Evolutionary conservation across 1,140 invertebrate genomes (phyloP), one percentile per base, ranked within the genome.

Genomic region (Littorina saxatilis): DNA sequence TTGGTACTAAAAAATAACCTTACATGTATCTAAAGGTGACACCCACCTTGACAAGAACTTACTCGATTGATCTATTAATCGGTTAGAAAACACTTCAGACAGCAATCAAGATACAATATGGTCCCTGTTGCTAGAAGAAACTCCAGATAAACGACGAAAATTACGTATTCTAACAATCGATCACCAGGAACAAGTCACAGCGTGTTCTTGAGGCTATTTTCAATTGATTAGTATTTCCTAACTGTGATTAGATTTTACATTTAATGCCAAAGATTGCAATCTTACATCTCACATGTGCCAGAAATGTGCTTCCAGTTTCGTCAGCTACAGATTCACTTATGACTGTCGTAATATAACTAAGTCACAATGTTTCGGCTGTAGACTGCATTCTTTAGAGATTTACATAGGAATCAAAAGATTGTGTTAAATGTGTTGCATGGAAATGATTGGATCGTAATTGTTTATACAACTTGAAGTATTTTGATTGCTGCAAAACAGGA

Each of bases 241-340:
- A n/a, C n/a, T n/a, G n/a, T n/a, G 43, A 47, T 47, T 47, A 9
- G 7, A 47, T 47, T 9, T 47, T 47, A 47, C 43, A 47, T 17
- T 47, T 47, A 9, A 47, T 17, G 7, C 17, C 43, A 5, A 47
- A 47, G 15, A 27, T 63, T 11, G 9, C 61, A 5, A 15, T 13
- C 61, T 63, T 32, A 27, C 27, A 27, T 63, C 3, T 15, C 27
- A 32, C 74, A 47, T 63, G 61, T 63, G n/a, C 0, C 7, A 63
- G 29, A n/a, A 37, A 68, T 68, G 66, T 68, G 66, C 35, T 20
- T 15, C 66, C 37, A 68, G 32, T 68, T 68, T 68, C 66, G 23
- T 68, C 66, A 68, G 66, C 66, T 13, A 23, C 66, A 68, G 0
- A 63, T 20, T 1, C 35, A 39, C 23, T 68, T 68, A 7, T 39